Percentiles rank a stretch among this genome's conserved stretches.
Evolutionary conservation across 2,113 vertebrate species (phyloP).

Genomic region (Sturnus vulgaris): DNA sequence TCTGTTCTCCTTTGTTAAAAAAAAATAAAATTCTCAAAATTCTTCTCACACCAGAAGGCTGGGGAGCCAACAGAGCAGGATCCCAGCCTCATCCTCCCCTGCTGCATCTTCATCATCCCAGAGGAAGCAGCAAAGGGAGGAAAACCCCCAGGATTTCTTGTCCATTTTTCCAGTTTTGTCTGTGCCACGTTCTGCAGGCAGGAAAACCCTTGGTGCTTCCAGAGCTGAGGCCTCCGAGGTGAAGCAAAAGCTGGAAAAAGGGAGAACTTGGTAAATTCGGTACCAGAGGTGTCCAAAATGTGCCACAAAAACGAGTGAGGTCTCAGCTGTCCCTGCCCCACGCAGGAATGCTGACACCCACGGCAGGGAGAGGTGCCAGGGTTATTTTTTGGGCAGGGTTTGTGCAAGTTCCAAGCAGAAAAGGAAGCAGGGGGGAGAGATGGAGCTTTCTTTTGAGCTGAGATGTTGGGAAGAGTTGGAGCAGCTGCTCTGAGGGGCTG

Average conservation of each 20-base stretch:
- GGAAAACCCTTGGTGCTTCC: not conserved
- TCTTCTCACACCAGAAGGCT: not conserved
- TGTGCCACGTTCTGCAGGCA: not conserved
- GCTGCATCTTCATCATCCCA: not conserved
- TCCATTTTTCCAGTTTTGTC: not conserved
- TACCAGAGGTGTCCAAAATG: not conserved
- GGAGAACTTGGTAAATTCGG: not conserved
- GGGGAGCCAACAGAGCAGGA: not conserved
- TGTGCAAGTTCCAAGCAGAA: not conserved
- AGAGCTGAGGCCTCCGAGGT: not conserved
- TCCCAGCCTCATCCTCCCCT: not conserved
- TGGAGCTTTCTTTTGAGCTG: not conserved
- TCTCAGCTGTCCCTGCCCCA: not conserved
- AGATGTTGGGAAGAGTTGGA: not conserved
- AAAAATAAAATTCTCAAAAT: not conserved
- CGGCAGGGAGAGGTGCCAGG: slow-evolving; percentile 35
- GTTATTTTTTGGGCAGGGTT: slow-evolving; percentile 45
- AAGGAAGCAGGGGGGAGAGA: not conserved
- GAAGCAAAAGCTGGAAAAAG: not conserved
- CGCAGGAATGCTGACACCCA: not conserved
- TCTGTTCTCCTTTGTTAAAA: not conserved
- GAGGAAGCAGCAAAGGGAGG: not conserved
- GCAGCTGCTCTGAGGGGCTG: not conserved
- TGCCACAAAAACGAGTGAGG: not conserved
- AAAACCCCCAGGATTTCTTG: not conserved